Evolutionary conservation across 2,888 invertebrate species (phyloP), one percentile per base, ranked within the genome.

Genomic region (Thymelicus acteon): DNA sequence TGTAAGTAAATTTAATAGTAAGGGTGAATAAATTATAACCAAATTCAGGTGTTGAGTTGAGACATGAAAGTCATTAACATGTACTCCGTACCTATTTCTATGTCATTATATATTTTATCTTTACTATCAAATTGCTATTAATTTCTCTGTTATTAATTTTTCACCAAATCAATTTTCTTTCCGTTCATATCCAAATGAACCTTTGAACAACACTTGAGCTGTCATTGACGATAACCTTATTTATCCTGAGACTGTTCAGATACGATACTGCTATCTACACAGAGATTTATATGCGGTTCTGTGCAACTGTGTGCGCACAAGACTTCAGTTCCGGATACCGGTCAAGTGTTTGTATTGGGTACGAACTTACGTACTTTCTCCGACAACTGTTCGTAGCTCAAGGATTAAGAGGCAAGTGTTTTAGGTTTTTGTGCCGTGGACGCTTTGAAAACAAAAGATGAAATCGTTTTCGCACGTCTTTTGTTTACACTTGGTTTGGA

Each of bases 351-450:
- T 72, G 62, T 48, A 62, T 58, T 72, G 60, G 49, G 67, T 39
- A 71, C 61, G 61, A 31, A 67, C 67, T 15, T 52, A 52, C 15
- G 49, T 52, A 72, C 72, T 72, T 72, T 72, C 72, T 62, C 71
- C 61, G 12, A 37, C 19, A 48, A 57, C 39, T 52, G 71, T 37
- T 52, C 67, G 54, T 62, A 63, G 62, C 69, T 63, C 48, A 48
- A 63, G 62, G 62, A 62, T 62, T 69, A 62, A 57, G 62, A 57
- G 39, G 63, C 69, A 48, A 52, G 54, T 69, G 57, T 69, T 69
- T 69, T 69, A 69, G 69, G 69, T 63, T 69, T 69, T 47, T 48
- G 63, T 69, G 69, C 52, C 69, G 19, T 57, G 39, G 31, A 31
- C 49, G 62, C 57, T 58, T 69, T 69, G 63, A 63, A 57, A 63